Conservation (phyloP, 2,888 invertebrate species). For the Hypselothyrea guttata region DNA sequence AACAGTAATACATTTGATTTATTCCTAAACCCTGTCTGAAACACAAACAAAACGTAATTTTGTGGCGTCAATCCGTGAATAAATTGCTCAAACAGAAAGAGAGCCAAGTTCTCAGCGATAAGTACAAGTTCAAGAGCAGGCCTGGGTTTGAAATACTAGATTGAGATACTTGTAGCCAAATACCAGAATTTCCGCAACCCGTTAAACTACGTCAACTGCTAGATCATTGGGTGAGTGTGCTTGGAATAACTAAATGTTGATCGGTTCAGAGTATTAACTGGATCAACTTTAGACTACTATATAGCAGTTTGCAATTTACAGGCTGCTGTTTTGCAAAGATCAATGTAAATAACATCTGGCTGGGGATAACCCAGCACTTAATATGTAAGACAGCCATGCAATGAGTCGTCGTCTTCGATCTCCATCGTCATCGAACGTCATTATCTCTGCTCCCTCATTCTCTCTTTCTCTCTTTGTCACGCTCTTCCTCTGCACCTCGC, state of each 20-base stretch:
- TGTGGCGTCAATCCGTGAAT: conserved; percentile 14
- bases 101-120: conserved; percentile 20
- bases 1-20: conserved; percentile 1
- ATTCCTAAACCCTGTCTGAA: conserved; percentile 1
- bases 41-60: not conserved
- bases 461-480: not conserved
- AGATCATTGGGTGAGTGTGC: not conserved
- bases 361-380: conserved; percentile 4
- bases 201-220: not conserved
- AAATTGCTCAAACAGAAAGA: conserved; percentile 34
- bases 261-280: too few relatives aligned
- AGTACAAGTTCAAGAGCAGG: conserved; percentile 7
- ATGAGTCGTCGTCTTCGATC: not conserved
- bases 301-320: too few relatives aligned
- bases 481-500: not conserved
- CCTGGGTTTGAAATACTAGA: not conserved
- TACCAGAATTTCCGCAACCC: conserved; percentile 24
- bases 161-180: not conserved
- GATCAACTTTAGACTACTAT: too few relatives aligned
- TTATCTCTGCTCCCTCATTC: not conserved
- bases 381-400: conserved; percentile 7
- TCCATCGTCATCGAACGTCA: not conserved
- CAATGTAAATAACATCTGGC: not conserved
- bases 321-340: not conserved
- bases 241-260: too few relatives aligned